These are phyloP conservation scores for Sigmodon hispidus DNA, from an alignment of 2,113 vertebrate genomes.

Conservation along the genomic window DNA sequence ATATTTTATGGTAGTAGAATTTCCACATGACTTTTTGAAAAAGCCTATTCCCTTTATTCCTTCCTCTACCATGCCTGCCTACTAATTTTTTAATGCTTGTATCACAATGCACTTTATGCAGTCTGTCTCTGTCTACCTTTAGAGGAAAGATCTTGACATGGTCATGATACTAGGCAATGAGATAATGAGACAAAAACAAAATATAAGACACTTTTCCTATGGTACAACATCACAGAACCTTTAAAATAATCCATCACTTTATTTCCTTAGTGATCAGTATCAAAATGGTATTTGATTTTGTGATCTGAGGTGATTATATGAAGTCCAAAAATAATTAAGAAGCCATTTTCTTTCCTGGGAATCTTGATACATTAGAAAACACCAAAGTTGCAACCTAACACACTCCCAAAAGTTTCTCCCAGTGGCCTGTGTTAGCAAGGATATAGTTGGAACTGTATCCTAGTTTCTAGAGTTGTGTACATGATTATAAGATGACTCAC, in stretches of 20 bases:
- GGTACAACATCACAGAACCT: neutral
- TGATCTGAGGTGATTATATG: conserved; percentile 13
- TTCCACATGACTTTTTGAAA: neutral
- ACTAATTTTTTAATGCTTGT: neutral
- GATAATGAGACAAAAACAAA: neutral
- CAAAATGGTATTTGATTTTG: conserved; percentile 32
- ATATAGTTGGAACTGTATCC: conserved; percentile 12
- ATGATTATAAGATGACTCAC: conserved; percentile 20
- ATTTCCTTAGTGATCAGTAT: neutral
- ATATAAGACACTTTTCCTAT: neutral
- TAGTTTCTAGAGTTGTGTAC: conserved; percentile 35
- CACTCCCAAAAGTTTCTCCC: conserved; percentile 14
- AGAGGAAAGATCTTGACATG: neutral
- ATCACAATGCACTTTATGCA: neutral
- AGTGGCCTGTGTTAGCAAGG: conserved; percentile 15
- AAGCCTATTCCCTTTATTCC: neutral
- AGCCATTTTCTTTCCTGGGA: neutral
- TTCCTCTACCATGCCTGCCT: neutral
- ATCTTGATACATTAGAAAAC: neutral
- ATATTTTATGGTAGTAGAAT: neutral
- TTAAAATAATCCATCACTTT: conserved; percentile 6
- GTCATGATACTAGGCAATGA: neutral
- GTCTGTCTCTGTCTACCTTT: neutral
- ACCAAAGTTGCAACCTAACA: neutral
- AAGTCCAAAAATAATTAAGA: conserved; percentile 49